Conservation (phyloP, 2,888 invertebrate species). For the Malachius bipustulatus region DNA sequence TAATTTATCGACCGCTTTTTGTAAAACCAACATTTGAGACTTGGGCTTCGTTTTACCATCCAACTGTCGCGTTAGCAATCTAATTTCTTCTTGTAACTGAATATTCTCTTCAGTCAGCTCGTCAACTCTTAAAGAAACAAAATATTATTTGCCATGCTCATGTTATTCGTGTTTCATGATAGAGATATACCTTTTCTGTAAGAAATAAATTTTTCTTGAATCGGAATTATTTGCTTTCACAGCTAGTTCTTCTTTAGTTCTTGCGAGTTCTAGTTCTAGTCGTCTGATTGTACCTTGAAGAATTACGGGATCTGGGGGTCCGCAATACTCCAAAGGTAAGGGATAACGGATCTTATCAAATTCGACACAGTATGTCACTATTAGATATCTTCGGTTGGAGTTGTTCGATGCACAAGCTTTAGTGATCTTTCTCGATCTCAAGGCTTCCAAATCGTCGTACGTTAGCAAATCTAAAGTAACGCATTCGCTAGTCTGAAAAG, state of each 20-base stretch:
- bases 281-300: conserved; percentile 40
- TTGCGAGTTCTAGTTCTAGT: conserved; percentile 38
- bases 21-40: conserved; percentile 24
- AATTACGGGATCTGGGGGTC: conserved; percentile 40
- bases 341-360: conserved; percentile 46
- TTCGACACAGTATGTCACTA: conserved; percentile 43
- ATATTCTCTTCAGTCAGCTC: conserved; percentile 30
- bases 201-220: conserved; percentile 22
- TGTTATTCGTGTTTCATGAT: too few species aligned
- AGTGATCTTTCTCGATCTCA: conserved; percentile 35
- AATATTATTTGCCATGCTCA: conserved; percentile 16
- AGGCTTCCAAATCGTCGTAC: conserved; percentile 40
- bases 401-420: conserved; percentile 23
- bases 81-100: conserved; percentile 27
- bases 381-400: conserved; percentile 40
- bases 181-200: conserved; percentile 29
- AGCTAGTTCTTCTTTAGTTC: conserved; percentile 28
- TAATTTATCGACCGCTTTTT: conserved; percentile 34
- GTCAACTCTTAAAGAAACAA: conserved; percentile 23
- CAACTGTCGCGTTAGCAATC: conserved; percentile 20
- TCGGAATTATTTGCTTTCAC: conserved; percentile 20
- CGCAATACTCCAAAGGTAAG: conserved; percentile 42
- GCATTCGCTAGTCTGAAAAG: conserved; percentile 39
- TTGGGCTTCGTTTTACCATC: conserved; percentile 21
- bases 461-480: conserved; percentile 41